phyloP scores from a whole-genome alignment of 2,888 invertebrate genomes.

The Hyppa rectilinea region DNA sequence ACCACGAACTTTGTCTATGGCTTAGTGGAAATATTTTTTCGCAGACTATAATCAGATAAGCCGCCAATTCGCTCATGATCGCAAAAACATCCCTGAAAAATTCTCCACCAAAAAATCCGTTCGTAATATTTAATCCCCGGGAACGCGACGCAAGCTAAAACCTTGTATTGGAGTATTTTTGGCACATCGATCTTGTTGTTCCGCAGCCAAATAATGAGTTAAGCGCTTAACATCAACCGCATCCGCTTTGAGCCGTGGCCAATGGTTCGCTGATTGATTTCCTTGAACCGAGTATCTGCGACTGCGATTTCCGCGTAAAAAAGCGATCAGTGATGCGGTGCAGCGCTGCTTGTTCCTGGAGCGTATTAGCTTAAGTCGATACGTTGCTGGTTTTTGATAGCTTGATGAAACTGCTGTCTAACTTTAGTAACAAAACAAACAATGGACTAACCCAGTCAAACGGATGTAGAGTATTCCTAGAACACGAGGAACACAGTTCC shows the following conservation, averaged over 20 bases:
- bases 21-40: background rate
- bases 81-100: slow-evolving; percentile 8
- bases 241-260: slow-evolving; percentile 78
- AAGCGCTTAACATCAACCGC: slow-evolving; percentile 79
- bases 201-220: slow-evolving; percentile 77
- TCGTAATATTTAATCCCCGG: slow-evolving; percentile 28
- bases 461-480: slow-evolving; percentile 4
- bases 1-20: background rate
- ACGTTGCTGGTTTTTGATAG: background rate
- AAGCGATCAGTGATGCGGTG: slow-evolving; percentile 40
- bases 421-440: slow-evolving; percentile 10
- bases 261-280: slow-evolving; percentile 78
- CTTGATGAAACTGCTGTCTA: background rate
- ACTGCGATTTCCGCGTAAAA: slow-evolving; percentile 63
- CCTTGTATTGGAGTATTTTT: slow-evolving; percentile 68
- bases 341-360: slow-evolving; percentile 10
- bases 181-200: slow-evolving; percentile 77
- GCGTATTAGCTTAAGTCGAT: background rate
- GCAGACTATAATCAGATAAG: background rate
- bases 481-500: slow-evolving; percentile 16
- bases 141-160: slow-evolving; percentile 39
- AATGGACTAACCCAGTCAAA: background rate
- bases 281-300: slow-evolving; percentile 57
- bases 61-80: background rate
- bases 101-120: slow-evolving; percentile 7